These are phyloP conservation scores for Dryobotodes eremita DNA, from an alignment of 2,888 invertebrate genomes.

Conservation along the genomic window DNA sequence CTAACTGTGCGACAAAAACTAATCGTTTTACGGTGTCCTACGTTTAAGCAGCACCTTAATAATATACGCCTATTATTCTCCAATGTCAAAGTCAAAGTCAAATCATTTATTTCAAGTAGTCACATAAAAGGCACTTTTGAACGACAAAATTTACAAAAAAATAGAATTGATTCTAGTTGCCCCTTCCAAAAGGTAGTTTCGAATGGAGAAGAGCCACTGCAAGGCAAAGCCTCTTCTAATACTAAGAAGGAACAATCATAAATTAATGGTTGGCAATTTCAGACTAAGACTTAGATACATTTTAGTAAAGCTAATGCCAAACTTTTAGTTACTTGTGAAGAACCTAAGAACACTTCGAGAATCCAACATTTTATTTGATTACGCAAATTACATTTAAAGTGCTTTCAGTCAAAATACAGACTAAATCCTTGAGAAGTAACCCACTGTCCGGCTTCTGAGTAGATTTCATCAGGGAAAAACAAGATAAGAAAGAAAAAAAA, in stretches of 20 bases:
- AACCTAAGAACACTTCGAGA: background rate
- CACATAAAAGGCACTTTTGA: too few species aligned
- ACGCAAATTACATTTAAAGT: background rate
- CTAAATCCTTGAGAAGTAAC: background rate
- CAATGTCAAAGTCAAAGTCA: too few species aligned
- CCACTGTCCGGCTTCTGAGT: background rate
- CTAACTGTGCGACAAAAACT: too few species aligned
- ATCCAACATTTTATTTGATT: background rate
- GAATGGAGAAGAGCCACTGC: too few species aligned
- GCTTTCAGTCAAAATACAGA: background rate
- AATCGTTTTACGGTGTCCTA: too few species aligned
- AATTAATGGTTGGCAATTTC: background rate
- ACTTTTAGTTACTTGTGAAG: background rate
- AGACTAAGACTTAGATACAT: background rate
- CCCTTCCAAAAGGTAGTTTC: too few species aligned
- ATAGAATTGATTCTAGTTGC: too few species aligned
- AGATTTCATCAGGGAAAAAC: conserved; percentile 36
- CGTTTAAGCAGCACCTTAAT: too few species aligned
- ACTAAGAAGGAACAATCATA: background rate
- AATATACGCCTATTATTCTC: too few species aligned
- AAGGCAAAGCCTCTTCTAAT: background rate
- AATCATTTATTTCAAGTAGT: too few species aligned
- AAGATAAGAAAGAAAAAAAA: conserved; percentile 34
- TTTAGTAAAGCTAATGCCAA: background rate
- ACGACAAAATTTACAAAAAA: too few species aligned